Percentiles rank a stretch among this genome's conserved stretches.
Evolutionary conservation across 2,797 vertebrate species (phyloP).

Genomic region (Heteromormyrus szaboi): DNA sequence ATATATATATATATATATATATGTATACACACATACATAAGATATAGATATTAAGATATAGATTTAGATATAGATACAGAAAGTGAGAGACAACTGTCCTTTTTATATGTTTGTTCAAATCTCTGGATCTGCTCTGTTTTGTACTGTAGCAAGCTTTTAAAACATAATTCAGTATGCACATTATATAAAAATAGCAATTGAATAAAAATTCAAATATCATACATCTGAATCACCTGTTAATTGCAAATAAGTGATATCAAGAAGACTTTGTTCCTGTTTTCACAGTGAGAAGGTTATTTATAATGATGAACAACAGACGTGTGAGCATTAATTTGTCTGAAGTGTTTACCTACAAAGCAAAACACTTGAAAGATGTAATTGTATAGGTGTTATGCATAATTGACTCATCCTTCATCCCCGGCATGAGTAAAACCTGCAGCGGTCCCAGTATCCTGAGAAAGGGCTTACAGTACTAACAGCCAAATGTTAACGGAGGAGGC

Average conservation of each 20-base stretch:
- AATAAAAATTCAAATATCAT: not conserved
- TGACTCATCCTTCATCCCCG: not conserved
- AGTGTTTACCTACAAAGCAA: not conserved
- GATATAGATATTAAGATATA: not conserved
- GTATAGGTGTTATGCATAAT: not conserved
- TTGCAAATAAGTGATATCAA: not conserved
- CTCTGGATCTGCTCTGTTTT: not conserved
- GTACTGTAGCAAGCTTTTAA: not conserved
- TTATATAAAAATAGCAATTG: not conserved
- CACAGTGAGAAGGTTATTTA: not conserved
- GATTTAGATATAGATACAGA: not conserved
- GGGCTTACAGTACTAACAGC: not conserved
- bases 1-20: not conserved
- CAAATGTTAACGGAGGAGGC: not conserved
- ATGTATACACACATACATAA: not conserved
- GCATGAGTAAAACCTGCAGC: not conserved
- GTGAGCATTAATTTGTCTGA: not conserved
- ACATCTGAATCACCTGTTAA: not conserved
- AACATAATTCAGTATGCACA: not conserved
- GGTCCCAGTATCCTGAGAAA: not conserved
- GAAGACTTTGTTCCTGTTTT: not conserved
- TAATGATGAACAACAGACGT: not conserved
- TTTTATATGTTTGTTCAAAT: not conserved
- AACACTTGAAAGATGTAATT: conserved; percentile 4
- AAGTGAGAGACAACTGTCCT: not conserved